Percentiles rank a stretch among this genome's conserved stretches.
Evolutionary conservation across 2,888 invertebrate genomes (phyloP).

Genomic region (Sphaeridia pumilis): DNA sequence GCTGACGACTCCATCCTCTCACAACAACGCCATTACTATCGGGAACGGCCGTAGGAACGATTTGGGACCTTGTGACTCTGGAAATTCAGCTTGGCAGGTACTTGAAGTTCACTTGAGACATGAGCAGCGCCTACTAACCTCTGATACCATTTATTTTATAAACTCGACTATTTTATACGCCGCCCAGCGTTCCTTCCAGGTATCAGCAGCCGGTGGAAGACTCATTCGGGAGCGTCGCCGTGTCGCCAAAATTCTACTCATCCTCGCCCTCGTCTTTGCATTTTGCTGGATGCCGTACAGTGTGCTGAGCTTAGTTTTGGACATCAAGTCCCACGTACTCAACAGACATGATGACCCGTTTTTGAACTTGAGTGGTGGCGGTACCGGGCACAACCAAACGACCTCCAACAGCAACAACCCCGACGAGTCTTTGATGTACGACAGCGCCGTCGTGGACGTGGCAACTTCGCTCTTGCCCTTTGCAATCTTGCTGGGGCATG

Average conservation of each 20-base stretch:
- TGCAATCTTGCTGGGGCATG: conserved; percentile 58
- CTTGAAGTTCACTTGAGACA: no score
- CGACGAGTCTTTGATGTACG: conserved; percentile 32
- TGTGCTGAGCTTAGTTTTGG: conserved; percentile 53
- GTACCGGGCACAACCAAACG: conserved; percentile 31
- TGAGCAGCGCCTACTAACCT: no score
- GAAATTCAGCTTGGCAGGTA: conserved; percentile 35
- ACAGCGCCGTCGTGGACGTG: conserved; percentile 20
- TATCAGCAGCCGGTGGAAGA: conserved; percentile 39
- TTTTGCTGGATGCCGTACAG: conserved; percentile 69
- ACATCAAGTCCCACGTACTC: conserved; percentile 41
- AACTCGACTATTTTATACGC: no score
- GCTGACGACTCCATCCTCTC: conserved; percentile 17
- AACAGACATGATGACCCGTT: conserved; percentile 37
- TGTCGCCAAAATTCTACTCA: conserved; percentile 61
- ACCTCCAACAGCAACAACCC: no score
- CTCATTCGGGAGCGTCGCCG: conserved; percentile 58
- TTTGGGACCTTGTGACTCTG: conserved; percentile 22
- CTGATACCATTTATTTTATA: no score
- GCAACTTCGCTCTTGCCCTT: conserved; percentile 44
- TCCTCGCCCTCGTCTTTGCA: conserved; percentile 61
- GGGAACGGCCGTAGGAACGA: conserved; percentile 17
- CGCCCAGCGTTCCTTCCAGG: no score
- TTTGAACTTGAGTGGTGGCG: no score
- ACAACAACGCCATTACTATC: no score